Evolutionary conservation across 2,888 invertebrate species (phyloP), one percentile per base, ranked within the genome.

Genomic region (Autographa gamma): DNA sequence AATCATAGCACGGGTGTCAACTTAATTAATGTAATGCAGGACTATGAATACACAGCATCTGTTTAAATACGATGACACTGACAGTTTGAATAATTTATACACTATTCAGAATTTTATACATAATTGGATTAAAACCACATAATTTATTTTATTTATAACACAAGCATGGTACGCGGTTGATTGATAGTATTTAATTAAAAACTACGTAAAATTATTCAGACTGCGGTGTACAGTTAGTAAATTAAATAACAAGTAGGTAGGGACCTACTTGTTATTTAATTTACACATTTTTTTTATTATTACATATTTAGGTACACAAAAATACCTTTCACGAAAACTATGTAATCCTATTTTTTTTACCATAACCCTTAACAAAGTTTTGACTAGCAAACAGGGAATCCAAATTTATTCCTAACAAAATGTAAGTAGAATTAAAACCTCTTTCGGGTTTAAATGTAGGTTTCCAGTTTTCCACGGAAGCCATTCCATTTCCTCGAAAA

Each of bases 11-110:
- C 32, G 78, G 74, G 76, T 76, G 82, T 78, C 76, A 78, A 80
- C 70, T 76, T 80, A 82, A 82, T 82, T 82, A 82, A 80, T 66
- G 64, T 81, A 76, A 82, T 81, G 82, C 74, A 81, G 69, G 65
- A 71, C 48, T 32, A 76, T 77, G 69, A 73, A 78, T 70, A 71
- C 56, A 66, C 73, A 52, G 62, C 16, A 31, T 43, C 63, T 25
- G 60, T 67, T 63, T 58, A 75, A 74, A 74, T 70, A 48, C n/a
- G 48, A 48, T 48, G 48, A 58, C 43, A 43, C 14, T 43, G 43
- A 58, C 48, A 48, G 48, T 48, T 48, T 48, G 48, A 48, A 48
- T 48, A 48, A 48, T n/a, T 48, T 48, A 48, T 48, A 48, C 8
- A 48, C n/a, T 7, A 48, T 48, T 48, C n/a, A n/a, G 16, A 48